Conservation (phyloP, 2,113 vertebrate species). For the Natator depressus region DNA sequence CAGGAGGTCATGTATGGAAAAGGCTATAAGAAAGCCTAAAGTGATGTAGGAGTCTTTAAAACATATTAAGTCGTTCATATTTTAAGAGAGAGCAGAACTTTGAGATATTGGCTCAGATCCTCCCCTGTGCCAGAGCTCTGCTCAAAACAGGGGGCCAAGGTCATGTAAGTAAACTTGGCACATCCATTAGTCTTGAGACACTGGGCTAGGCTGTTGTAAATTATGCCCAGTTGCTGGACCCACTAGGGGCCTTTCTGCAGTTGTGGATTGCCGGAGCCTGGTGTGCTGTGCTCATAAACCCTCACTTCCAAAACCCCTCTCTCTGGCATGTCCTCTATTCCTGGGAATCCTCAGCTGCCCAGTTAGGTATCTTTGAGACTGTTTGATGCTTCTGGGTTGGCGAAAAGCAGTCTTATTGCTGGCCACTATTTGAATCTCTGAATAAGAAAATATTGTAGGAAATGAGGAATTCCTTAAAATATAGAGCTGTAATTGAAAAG, state of each 20-base stretch:
- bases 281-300: too few species aligned
- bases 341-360: background rate
- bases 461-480: background rate
- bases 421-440: background rate
- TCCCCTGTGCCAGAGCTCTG: background rate
- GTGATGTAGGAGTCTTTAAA: background rate
- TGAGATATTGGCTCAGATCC: background rate
- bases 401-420: background rate
- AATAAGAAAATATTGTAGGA: background rate
- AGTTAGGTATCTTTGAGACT: background rate
- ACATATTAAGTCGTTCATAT: fast-evolving
- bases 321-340: too few species aligned
- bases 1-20: background rate
- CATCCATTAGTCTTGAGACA: background rate
- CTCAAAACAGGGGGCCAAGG: background rate
- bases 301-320: too few species aligned
- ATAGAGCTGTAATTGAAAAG: background rate
- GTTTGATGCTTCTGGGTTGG: background rate
- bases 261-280: too few species aligned
- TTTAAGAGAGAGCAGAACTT: background rate
- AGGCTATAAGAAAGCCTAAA: background rate
- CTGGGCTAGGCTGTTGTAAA: too few species aligned
- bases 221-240: too few species aligned
- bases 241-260: too few species aligned
- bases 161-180: background rate